Evolutionary conservation across 1,140 invertebrate species (phyloP), one percentile per base, ranked within the genome.

Genomic region (Lucilia sericata): DNA sequence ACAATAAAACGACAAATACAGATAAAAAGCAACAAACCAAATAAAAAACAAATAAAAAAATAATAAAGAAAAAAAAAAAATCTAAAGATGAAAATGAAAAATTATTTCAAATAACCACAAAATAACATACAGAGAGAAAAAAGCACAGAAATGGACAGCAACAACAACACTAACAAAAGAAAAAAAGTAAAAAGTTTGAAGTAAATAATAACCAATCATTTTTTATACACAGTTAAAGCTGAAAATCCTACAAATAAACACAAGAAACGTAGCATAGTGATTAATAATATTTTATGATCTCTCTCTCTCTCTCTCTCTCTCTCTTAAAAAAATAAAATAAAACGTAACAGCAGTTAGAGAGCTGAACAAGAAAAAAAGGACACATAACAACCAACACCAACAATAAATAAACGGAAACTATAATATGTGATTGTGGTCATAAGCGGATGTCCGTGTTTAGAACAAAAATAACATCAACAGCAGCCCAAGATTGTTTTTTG

Each of bases 151-250:
- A 19, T 10, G 19, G 34, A 25, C 51, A 60, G 8, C 7, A 12
- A 81, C 17, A 81, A 30, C 25, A 30, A 30, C 30, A 36, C 1
- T 47, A 55, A 70, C 17, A 21, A 21, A 70, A 70, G n/a, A 70
- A 5, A 19, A 5, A 21, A 19, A 70, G n/a, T 5, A 13, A 70
- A n/a, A 30, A 42, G 19, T 42, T 42, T 25, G 21, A 82, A 82
- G 81, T 82, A 82, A 82, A 82, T 82, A 60, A 70, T 82, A 60
- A 82, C 30, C 51, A 82, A 70, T 42, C 60, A 82, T 82, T 82
- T 60, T 82, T 70, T 70, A 82, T 34, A 55, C 51, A 55, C 42
- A 55, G 13, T 55, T 14, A 12, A 55, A 5, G 17, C 51, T 42
- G 42, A 42, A 55, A 55, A 55, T 55, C 12, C 9, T 4, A 55